A percentile compares a stretch with the other conserved stretches of the same genome.
These are phyloP conservation scores for Tholera decimalis DNA, from an alignment of 2,888 invertebrate species.

Conservation along the genomic window DNA sequence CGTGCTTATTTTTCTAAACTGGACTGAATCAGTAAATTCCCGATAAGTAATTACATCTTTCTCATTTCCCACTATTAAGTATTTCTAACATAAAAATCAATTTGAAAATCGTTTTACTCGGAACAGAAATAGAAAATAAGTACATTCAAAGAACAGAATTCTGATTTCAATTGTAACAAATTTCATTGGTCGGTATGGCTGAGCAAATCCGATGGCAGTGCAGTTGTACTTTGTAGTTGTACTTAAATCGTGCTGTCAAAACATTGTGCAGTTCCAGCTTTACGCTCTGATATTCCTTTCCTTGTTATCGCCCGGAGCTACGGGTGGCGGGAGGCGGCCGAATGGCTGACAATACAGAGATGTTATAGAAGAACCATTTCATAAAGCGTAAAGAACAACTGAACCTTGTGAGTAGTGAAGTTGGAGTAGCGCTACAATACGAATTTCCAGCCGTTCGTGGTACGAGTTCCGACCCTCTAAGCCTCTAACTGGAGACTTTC, in stretches of 20 bases:
- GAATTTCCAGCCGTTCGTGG: too few species aligned
- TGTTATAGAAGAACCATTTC: conserved; percentile 18
- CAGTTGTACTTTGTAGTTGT: conserved; percentile 31
- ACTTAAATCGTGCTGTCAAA: conserved; percentile 55
- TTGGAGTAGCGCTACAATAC: not conserved
- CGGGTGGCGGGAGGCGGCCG: conserved; percentile 35
- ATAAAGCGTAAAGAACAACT: too few species aligned
- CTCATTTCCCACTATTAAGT: not conserved
- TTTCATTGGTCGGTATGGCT: conserved; percentile 24
- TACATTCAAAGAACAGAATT: conserved; percentile 23
- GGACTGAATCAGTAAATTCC: not conserved
- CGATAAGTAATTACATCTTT: not conserved
- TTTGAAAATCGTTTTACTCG: not conserved
- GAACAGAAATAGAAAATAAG: not conserved
- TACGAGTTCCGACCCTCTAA: too few species aligned
- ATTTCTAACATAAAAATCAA: not conserved
- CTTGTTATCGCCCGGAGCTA: conserved; percentile 70
- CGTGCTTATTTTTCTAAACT: not conserved
- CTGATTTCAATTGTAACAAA: conserved; percentile 25
- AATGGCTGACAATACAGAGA: not conserved
- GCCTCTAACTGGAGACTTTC: too few species aligned
- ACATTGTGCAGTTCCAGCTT: conserved; percentile 64
- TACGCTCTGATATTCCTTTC: conserved; percentile 64
- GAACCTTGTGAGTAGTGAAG: too few species aligned
- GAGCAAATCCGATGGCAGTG: conserved; percentile 34